phyloP scores from a whole-genome alignment of 92 coral and sea anemone genomes.

The Bergia puertoricense region DNA sequence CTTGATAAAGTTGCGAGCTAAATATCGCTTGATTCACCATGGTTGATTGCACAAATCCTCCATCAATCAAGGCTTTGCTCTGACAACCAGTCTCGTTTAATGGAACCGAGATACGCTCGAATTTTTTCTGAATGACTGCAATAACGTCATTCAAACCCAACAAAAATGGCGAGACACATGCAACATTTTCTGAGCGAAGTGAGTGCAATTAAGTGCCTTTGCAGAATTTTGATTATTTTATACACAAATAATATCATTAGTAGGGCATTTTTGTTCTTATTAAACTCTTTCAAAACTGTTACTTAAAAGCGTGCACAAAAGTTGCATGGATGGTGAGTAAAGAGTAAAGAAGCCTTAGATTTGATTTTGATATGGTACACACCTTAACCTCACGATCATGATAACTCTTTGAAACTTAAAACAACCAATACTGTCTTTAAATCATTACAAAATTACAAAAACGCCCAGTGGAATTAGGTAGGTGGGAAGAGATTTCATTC shows the following conservation, averaged over 20 bases:
- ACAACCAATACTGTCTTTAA: not conserved
- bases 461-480: not conserved
- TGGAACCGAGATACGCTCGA: not conserved
- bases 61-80: conserved; percentile 16
- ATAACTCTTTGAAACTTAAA: not conserved
- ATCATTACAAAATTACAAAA: not conserved
- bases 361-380: not conserved
- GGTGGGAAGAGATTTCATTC: too few species aligned
- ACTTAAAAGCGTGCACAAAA: not conserved
- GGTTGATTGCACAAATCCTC: conserved; percentile 18
- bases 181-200: not conserved
- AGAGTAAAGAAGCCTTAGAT: not conserved
- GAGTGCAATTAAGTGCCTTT: not conserved
- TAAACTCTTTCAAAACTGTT: not conserved
- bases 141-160: conserved; percentile 21
- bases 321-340: not conserved
- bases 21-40: conserved; percentile 10
- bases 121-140: conserved; percentile 14
- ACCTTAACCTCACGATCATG: conserved; percentile 1
- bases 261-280: not conserved
- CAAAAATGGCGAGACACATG: conserved; percentile 3
- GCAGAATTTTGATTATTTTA: not conserved
- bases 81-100: not conserved
- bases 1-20: conserved; percentile 5
- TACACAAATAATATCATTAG: not conserved